phyloP scores from a whole-genome alignment of 2,888 invertebrate species.

The Sminthurides aquaticus region DNA sequence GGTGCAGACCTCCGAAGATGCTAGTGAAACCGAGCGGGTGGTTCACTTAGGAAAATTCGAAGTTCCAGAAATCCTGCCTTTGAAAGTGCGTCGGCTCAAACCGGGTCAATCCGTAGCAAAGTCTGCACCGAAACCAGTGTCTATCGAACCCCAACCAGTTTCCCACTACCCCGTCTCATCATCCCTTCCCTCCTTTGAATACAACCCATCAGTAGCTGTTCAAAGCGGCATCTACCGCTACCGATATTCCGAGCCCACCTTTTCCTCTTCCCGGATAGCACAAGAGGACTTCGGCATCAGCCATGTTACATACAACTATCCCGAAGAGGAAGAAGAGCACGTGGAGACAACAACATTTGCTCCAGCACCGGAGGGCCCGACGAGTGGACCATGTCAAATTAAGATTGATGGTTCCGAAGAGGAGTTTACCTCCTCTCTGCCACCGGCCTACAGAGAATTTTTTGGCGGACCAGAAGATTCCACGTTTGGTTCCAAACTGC shows the following conservation, averaged over 20 bases:
- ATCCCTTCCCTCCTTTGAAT: constrained; percentile 28
- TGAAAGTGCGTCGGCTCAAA: constrained; percentile 16
- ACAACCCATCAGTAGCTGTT: constrained; percentile 19
- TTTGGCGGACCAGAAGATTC: constrained; percentile 14
- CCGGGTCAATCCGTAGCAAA: not conserved
- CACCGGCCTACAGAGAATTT: constrained; percentile 20
- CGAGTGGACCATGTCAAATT: constrained; percentile 2
- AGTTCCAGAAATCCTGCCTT: constrained; percentile 2
- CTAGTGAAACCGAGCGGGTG: not conserved
- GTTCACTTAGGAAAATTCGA: not conserved
- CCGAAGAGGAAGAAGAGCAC: constrained; percentile 6
- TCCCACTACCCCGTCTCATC: constrained; percentile 17
- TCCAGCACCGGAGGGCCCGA: not conserved
- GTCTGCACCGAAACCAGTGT: not conserved
- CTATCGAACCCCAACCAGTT: constrained; percentile 5
- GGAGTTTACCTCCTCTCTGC: constrained; percentile 16
- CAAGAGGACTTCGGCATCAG: constrained; percentile 32
- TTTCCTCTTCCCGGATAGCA: constrained; percentile 25
- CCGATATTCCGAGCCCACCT: constrained; percentile 21
- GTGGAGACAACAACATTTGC: constrained; percentile 11
- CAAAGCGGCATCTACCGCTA: constrained; percentile 27
- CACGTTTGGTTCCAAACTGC: not conserved
- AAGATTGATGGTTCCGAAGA: constrained; percentile 22
- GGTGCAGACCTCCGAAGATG: not conserved
- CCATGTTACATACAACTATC: constrained; percentile 10